Base-by-base conservation (phyloP, 2,888 invertebrate species). In the Tipula helvola region DNA sequence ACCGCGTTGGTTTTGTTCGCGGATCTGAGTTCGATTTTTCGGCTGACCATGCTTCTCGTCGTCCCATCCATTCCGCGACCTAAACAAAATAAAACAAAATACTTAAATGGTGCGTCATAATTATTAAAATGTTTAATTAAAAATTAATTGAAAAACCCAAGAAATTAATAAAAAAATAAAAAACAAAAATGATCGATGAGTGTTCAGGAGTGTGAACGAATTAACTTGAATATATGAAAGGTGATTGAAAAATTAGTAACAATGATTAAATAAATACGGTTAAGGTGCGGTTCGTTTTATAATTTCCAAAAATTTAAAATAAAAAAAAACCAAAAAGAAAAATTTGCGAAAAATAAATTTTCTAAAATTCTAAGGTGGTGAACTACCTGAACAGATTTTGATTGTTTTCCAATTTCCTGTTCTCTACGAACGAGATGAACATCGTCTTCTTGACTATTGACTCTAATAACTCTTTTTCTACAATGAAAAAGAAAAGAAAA, bases 31-130 rank as follows among this genome's bases (percentile, higher is more conserved):
- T 89, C 89, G 91, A 90, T 89, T 93, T 94, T 91, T 96, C 96
- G 71, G 96, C 96, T 89, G 96, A 96, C 97, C 97, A 97, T 42
- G 97, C 97, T 93, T 97, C 96, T 90, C 95, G 94, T 90, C 95
- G 93, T 89, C 95, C 94, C 90, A 93, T 93, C 95, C 95, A 95
- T 90, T 95, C 95, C 88, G 94, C 95, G 89, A 91, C 91, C 91
- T 92, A 86, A 87, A 57, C 39, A 44, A 42, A 83, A 16, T 42
- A 41, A 86, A 86, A 52, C n/a, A 41, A 5, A 85, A 3, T 86
- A 52, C n/a, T 52, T 44, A 36, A 28, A n/a, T 86, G 13, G 42
- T 28, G 28, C 41, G 36, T 84, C 39, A 36, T 28, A 86, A 28
- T 28, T 2, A 28, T 28, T 86, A 47, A 13, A 47, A 86, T 13